Conservation (phyloP, 1,140 invertebrate genomes). For the Caenorhabditis inopinata region DNA sequence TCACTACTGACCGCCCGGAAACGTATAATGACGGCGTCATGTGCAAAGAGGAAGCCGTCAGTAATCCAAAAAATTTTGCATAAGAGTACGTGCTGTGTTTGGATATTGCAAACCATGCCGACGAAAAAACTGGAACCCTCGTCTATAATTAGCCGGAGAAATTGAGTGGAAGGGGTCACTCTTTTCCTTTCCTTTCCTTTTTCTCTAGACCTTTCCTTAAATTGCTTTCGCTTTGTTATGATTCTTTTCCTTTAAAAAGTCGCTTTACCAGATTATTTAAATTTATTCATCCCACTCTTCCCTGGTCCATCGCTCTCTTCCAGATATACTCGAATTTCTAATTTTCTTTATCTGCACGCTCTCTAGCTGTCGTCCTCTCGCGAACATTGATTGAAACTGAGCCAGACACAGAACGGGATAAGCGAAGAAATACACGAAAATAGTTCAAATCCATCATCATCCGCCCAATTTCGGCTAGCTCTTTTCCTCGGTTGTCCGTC, state of each 20-base stretch:
- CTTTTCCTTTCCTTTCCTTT: background rate
- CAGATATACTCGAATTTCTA: conserved; percentile 31
- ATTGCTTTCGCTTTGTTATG: background rate
- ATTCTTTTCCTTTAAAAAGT: background rate
- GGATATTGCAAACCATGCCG: background rate
- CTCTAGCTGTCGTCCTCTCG: background rate
- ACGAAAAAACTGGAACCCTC: too few species aligned
- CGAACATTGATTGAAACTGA: background rate
- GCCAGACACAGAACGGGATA: background rate
- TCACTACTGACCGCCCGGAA: conserved; percentile 7
- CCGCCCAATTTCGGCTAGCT: conserved; percentile 13
- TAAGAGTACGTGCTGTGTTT: too few species aligned
- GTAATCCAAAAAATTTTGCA: background rate
- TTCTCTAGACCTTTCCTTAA: background rate
- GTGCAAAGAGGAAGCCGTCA: conserved; percentile 12
- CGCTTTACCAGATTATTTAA: conserved; percentile 16
- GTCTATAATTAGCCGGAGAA: conserved; percentile 13
- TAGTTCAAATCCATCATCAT: conserved; percentile 33
- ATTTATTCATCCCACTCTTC: conserved; percentile 15
- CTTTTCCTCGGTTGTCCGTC: background rate
- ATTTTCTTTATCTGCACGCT: background rate
- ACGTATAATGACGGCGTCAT: conserved; percentile 23
- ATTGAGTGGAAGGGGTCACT: conserved; percentile 18
- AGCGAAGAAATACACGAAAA: conserved; percentile 11
- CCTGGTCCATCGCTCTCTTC: conserved; percentile 8